Percentiles rank a stretch among this genome's conserved stretches.
Evolutionary conservation across 2,888 invertebrate species (phyloP).

Genomic region (Drosophila austrosaltans): DNA sequence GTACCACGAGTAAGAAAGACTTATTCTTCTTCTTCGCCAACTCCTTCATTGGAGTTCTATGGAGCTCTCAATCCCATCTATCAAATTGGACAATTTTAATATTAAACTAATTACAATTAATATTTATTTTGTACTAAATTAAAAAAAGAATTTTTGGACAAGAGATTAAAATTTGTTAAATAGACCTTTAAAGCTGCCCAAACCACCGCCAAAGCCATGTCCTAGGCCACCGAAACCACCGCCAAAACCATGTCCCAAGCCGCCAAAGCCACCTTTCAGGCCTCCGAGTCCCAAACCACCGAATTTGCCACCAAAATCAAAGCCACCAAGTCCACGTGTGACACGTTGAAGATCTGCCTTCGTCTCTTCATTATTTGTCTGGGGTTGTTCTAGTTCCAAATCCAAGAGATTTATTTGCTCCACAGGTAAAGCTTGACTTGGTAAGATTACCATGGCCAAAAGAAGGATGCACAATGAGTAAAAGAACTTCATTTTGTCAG

Average conservation of each 20-base stretch:
- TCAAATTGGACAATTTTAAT: conserved; percentile 51
- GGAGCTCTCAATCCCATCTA: conserved; percentile 69
- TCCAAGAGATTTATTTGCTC: conserved; percentile 67
- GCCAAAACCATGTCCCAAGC: conserved; percentile 62
- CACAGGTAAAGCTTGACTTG: conserved; percentile 51
- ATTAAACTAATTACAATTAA: conserved; percentile 28
- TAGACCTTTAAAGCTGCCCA: conserved; percentile 73
- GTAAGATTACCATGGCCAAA: conserved; percentile 28
- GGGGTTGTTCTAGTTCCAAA: conserved; percentile 50
- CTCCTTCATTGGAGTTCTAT: conserved; percentile 50
- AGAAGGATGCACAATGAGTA: conserved; percentile 41
- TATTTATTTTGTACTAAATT: conserved; percentile 7
- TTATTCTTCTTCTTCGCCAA: conserved; percentile 33
- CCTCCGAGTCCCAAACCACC: conserved; percentile 42
- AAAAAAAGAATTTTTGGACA: conserved; percentile 5
- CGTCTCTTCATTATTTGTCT: conserved; percentile 47
- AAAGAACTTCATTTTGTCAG: conserved; percentile 51
- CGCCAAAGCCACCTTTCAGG: conserved; percentile 45
- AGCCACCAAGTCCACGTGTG: conserved; percentile 69
- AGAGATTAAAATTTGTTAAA: conserved; percentile 56
- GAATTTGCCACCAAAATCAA: conserved; percentile 52
- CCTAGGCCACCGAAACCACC: conserved; percentile 57
- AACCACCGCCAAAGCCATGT: conserved; percentile 48
- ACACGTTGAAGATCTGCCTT: conserved; percentile 57
- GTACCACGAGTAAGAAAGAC: conserved; percentile 15